These are phyloP conservation scores for Ceryle rudis DNA, from an alignment of 2,797 vertebrate species.

Conservation along the genomic window DNA sequence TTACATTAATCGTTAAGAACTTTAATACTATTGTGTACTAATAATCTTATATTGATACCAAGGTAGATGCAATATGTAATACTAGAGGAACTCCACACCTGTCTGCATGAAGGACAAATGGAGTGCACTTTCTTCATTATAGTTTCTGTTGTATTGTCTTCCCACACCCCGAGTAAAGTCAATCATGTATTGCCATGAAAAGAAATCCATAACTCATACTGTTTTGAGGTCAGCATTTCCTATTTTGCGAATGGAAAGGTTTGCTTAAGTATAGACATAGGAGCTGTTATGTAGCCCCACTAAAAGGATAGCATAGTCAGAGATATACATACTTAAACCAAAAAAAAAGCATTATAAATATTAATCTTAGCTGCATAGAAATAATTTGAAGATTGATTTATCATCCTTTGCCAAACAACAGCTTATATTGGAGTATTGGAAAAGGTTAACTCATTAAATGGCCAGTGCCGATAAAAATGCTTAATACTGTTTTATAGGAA, in stretches of 20 bases:
- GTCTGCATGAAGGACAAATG: constrained; percentile 58
- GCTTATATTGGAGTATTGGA: constrained; percentile 23
- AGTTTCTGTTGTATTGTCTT: constrained; percentile 38
- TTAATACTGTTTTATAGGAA: constrained; percentile 55
- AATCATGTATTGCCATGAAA: constrained; percentile 37
- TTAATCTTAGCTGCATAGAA: constrained; percentile 62
- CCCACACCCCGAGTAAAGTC: constrained; percentile 30
- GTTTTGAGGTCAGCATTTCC: constrained; percentile 47
- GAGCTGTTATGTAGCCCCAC: not conserved
- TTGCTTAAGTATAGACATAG: constrained; percentile 37
- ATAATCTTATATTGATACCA: constrained; percentile 41
- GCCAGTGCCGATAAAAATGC: constrained; percentile 58
- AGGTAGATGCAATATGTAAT: constrained; percentile 15
- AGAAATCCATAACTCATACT: constrained; percentile 51
- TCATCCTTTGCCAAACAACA: constrained; percentile 60
- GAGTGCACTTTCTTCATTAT: constrained; percentile 25
- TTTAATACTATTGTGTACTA: constrained; percentile 43
- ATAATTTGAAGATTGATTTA: constrained; percentile 65
- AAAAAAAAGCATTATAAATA: constrained; percentile 30
- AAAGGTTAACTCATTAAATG: constrained; percentile 57
- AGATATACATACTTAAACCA: constrained; percentile 49
- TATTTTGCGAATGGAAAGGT: constrained; percentile 61
- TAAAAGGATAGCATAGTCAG: not conserved
- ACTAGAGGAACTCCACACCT: not conserved
- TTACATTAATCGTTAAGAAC: constrained; percentile 49